A percentile compares a stretch with the other conserved stretches of the same genome.
These are phyloP conservation scores for Callyntrura guangdongensis DNA, from an alignment of 2,888 invertebrate genomes.

Conservation along the genomic window DNA sequence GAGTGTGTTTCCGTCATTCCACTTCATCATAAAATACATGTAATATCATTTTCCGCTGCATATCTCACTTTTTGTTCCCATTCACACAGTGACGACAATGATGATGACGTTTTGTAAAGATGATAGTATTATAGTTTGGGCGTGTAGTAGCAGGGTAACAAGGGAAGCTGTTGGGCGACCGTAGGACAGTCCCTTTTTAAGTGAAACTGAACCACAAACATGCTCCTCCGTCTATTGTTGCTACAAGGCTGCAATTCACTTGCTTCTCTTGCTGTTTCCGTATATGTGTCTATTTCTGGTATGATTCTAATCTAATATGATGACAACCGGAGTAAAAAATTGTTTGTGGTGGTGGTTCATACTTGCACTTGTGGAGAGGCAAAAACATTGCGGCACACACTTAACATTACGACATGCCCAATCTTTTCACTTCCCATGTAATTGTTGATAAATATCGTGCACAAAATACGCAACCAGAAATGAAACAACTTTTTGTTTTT, in stretches of 20 bases:
- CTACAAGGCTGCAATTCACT: too few relatives aligned
- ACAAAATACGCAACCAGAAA: conserved; percentile 1
- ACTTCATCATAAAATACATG: conserved; percentile 6
- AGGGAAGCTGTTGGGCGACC: background rate
- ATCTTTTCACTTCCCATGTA: conserved; percentile 2
- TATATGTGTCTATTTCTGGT: background rate
- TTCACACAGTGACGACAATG: background rate
- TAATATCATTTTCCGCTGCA: background rate
- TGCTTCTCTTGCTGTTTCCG: background rate
- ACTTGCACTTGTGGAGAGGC: background rate
- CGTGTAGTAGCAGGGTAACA: background rate
- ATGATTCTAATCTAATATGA: conserved; percentile 21
- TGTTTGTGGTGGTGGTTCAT: background rate
- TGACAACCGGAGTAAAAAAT: background rate
- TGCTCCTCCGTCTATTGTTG: background rate
- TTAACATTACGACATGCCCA: conserved; percentile 3
- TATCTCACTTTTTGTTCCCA: background rate
- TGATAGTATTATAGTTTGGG: background rate
- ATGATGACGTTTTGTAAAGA: background rate
- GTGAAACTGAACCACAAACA: background rate
- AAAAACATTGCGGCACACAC: background rate
- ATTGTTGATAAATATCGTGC: background rate
- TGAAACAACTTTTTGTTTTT: conserved; percentile 27
- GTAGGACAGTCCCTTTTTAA: background rate
- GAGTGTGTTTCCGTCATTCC: conserved; percentile 14